A percentile compares a stretch with the other conserved stretches of the same genome.
Conservation (phyloP, 1,140 invertebrate species). For the Stegodyphus dumicola region DNA sequence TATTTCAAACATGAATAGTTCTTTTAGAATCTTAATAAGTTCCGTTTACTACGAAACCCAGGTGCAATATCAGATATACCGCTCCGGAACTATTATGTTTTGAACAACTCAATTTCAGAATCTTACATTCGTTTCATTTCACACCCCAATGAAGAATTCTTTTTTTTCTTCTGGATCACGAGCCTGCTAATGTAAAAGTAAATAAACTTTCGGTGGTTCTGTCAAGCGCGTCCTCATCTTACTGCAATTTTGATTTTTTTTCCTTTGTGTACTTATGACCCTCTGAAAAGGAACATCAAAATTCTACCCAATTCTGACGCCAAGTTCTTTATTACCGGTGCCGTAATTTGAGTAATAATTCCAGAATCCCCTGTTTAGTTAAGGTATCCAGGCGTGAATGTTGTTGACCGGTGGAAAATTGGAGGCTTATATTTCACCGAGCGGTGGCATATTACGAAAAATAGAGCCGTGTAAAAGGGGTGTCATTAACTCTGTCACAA, state of each 20-base stretch:
- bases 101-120: constrained; percentile 22
- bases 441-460: too few relatives aligned
- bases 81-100: not conserved
- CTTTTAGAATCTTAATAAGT: too few relatives aligned
- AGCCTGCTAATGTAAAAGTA: constrained; percentile 22
- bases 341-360: constrained; percentile 37
- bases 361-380: constrained; percentile 10
- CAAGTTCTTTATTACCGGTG: constrained; percentile 23
- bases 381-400: constrained; percentile 26
- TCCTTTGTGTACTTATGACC: constrained; percentile 9
- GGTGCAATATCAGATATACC: too few relatives aligned
- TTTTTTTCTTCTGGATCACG: not conserved
- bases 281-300: not conserved
- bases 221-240: constrained; percentile 7
- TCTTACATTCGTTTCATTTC: constrained; percentile 13
- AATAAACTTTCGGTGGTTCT: constrained; percentile 25
- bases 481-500: too few relatives aligned
- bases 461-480: too few relatives aligned
- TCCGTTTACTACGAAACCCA: too few relatives aligned
- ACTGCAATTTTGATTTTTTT: not conserved
- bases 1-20: too few relatives aligned
- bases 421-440: too few relatives aligned
- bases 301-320: constrained; percentile 7
- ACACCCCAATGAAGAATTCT: not conserved
- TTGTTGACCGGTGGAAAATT: not conserved